phyloP scores from a whole-genome alignment of 1,140 invertebrate genomes.

The Rhizoglyphus robini region DNA sequence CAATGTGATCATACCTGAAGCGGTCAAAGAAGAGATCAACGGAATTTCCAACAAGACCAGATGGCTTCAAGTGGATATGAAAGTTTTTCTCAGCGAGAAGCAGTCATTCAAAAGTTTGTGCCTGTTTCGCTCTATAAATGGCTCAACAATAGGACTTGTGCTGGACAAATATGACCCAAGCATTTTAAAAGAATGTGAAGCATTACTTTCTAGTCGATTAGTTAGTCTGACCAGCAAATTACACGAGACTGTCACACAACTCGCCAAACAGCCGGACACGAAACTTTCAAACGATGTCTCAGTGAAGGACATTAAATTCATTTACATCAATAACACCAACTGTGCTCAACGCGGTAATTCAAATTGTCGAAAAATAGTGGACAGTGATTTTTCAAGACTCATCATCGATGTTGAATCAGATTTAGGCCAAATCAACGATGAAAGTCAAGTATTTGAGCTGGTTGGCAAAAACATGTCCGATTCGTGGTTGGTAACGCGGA shows the following conservation, averaged over 20 bases:
- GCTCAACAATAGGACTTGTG: constrained; percentile 18
- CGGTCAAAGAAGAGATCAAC: constrained; percentile 19
- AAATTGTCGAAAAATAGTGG: constrained; percentile 17
- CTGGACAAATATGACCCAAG: constrained; percentile 6
- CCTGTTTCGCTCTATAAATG: constrained; percentile 22
- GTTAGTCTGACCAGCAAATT: constrained; percentile 12
- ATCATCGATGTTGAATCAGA: constrained; percentile 21
- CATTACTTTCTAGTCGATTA: not conserved
- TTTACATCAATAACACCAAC: constrained; percentile 15
- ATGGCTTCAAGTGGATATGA: not conserved
- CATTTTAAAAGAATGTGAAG: constrained; percentile 17
- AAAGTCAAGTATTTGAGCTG: constrained; percentile 17
- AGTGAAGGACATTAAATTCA: constrained; percentile 13
- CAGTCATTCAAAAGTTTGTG: not conserved
- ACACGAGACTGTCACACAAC: constrained; percentile 9
- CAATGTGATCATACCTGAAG: constrained; percentile 19
- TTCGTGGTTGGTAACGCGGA: constrained; percentile 17
- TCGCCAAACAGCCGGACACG: constrained; percentile 7
- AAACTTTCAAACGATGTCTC: not conserved
- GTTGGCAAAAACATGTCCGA: constrained; percentile 21
- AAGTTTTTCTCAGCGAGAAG: constrained; percentile 3
- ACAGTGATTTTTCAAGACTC: constrained; percentile 18
- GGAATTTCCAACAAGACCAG: constrained; percentile 16
- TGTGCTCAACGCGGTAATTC: constrained; percentile 12
- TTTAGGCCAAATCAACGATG: not conserved